Base-by-base conservation (phyloP, 1,140 invertebrate genomes). In the Drosophila bifasciata region DNA sequence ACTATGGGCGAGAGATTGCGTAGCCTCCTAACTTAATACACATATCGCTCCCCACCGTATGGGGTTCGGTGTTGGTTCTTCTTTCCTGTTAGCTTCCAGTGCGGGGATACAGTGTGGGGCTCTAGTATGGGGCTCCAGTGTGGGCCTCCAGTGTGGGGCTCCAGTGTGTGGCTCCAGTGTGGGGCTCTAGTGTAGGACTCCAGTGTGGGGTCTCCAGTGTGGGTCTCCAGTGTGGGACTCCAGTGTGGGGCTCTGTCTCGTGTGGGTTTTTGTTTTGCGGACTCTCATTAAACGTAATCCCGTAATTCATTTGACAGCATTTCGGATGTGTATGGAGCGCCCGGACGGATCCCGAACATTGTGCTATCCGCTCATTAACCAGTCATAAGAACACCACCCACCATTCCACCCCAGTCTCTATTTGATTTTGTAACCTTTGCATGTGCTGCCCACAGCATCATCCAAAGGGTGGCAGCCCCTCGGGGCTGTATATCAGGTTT, bases 241-340 rank as follows among this genome's bases (percentile, higher is more conserved):
- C n/a, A n/a, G n/a, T n/a, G n/a, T 13, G 32, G 11, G 28, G 32
- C 23, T 5, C 1, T 25, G 32, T 13, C 11, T 21, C 19, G 41
- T 21, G 32, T 61, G 52, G 36, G 28, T 41, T 51, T 19, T 32
- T 46, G 52, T 25, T 19, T 52, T 53, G 19, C 19, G 61, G 59
- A 46, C 64, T 67, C 71, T 67, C 71, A 84, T 79, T 83, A 48
- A 72, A 61, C 61, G 28, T 61, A 79, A 72, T 71, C 79, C 61
- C 52, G 13, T 70, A 46, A 59, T 67, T 50, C 80, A 61, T 43
- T 63, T 66, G 70, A 23, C 70, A 79, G 51, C 58, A 46, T 72
- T 49, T 60, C 50, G 51, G 56, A 71, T 36, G 11, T 13, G 32
- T 13, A 36, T 11, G 2, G 9, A 32, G 8, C 28, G 28, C 28